Evolutionary conservation across 2,797 vertebrate species (phyloP).

Genomic region (Parotocinclus haroldoi): DNA sequence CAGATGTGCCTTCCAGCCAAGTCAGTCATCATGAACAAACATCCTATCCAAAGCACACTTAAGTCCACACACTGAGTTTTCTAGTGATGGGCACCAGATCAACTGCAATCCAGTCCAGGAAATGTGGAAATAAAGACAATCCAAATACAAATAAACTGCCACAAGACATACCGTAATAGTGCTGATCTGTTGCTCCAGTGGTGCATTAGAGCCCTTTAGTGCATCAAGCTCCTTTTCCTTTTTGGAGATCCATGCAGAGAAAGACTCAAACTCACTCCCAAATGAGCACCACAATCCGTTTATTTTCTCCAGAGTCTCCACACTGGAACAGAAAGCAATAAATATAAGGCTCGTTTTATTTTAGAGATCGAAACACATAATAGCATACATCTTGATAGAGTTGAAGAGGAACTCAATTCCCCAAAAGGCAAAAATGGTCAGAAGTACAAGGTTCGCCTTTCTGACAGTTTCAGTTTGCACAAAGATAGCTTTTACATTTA

Average conservation of each 20-base stretch:
- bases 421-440: no score
- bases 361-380: not conserved
- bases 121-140: not conserved
- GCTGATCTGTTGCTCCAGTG: conserved; percentile 81
- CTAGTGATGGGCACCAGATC: not conserved
- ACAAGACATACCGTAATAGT: conserved; percentile 78
- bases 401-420: no score
- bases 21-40: no score
- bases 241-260: conserved; percentile 88
- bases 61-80: no score
- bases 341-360: not conserved
- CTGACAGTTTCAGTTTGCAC: no score
- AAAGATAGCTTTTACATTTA: no score
- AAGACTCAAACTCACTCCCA: conserved; percentile 80
- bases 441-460: no score
- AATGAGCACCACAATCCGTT: conserved; percentile 89
- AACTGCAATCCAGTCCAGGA: no score
- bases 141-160: not conserved
- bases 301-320: conserved; percentile 87
- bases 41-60: no score
- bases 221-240: conserved; percentile 84
- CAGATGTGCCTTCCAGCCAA: no score
- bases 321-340: conserved; percentile 65
- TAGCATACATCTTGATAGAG: no score
- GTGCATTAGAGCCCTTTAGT: conserved; percentile 73